These are phyloP conservation scores for Bellardia pandia DNA, from an alignment of 2,888 invertebrate species.

Conservation along the genomic window DNA sequence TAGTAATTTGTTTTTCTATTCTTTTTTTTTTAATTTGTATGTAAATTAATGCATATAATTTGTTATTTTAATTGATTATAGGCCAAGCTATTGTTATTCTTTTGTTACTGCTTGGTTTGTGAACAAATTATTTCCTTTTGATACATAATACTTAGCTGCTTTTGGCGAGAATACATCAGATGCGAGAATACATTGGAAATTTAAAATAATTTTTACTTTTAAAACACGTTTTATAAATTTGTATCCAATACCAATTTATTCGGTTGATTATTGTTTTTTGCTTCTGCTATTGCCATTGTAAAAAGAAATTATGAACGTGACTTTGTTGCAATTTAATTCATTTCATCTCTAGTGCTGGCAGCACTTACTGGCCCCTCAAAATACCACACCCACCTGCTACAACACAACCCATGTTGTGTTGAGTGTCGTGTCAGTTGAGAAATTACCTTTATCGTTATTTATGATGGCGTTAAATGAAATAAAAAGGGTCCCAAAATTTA, in stretches of 20 bases:
- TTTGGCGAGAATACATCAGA: neutral
- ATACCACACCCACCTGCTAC: neutral
- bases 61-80: neutral
- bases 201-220: slow-evolving; percentile 2
- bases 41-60: neutral
- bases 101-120: neutral
- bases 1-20: neutral
- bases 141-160: neutral
- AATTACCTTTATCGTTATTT: slow-evolving; percentile 54
- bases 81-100: neutral
- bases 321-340: slow-evolving; percentile 36
- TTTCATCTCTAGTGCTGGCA: neutral
- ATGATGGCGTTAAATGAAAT: slow-evolving; percentile 24
- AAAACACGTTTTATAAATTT: slow-evolving; percentile 38
- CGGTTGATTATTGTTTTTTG: neutral
- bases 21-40: neutral
- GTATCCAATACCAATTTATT: neutral
- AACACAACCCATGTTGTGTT: neutral
- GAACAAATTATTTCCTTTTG: neutral
- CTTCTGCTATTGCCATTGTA: neutral
- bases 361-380: neutral
- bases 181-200: neutral
- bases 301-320: slow-evolving; percentile 58
- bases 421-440: neutral
- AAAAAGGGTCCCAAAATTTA: slow-evolving; percentile 38